These are phyloP conservation scores for Antedon mediterranea DNA, from an alignment of 53 echinoderm and acorn worm genomes.

Conservation along the genomic window DNA sequence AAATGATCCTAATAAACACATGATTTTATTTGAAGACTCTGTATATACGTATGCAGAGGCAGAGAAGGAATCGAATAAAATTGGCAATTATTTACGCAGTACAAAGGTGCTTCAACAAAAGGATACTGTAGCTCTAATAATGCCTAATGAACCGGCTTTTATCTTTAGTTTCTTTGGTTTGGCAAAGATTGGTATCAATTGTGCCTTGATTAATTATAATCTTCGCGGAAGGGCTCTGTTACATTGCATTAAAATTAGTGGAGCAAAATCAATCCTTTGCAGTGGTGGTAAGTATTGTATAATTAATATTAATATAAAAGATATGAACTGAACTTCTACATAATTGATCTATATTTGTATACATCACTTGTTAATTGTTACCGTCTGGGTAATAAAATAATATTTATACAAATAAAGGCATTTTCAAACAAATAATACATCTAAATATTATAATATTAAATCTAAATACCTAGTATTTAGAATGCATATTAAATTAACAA, in stretches of 20 bases:
- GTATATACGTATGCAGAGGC: background rate
- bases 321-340: too few relatives aligned
- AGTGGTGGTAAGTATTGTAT: background rate
- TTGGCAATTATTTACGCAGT: background rate
- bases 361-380: too few relatives aligned
- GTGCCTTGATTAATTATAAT: conserved; percentile 55
- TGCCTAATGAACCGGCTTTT: conserved; percentile 69
- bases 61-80: background rate
- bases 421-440: too few relatives aligned
- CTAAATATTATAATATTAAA: too few relatives aligned
- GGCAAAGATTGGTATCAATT: conserved; percentile 44
- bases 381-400: too few relatives aligned
- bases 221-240: conserved; percentile 44
- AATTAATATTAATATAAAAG: too few relatives aligned
- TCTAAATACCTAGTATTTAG: too few relatives aligned
- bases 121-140: conserved; percentile 32
- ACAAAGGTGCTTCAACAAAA: background rate
- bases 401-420: too few relatives aligned
- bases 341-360: too few relatives aligned
- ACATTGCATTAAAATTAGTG: conserved; percentile 47
- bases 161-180: conserved; percentile 48
- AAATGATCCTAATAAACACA: background rate
- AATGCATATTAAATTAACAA: too few relatives aligned
- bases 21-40: background rate
- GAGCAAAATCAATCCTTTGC: background rate